Evolutionary conservation across 2,888 invertebrate genomes (phyloP), one percentile per base, ranked within the genome.

Genomic region (Phasia obesa): DNA sequence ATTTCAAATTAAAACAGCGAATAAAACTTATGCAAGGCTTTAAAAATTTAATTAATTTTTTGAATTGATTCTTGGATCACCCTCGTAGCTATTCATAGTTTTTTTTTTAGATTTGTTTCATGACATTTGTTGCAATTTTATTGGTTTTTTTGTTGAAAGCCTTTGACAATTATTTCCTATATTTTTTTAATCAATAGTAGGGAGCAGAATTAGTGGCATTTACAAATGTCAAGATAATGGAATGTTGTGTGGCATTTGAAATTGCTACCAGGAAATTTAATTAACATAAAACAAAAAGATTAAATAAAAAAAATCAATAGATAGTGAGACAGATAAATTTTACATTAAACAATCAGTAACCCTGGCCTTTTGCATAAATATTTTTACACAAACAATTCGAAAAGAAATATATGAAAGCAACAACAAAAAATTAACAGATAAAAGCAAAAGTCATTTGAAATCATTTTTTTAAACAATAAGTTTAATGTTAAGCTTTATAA

Each of bases 281-380:
- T 80, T 55, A 80, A 81, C 57, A 76, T 80, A 35, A 53, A 76
- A 64, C 49, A 73, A 55, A 44, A 51, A 44, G 65, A 82, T 73
- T 71, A 71, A 71, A 57, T 64, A 11, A 47, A 59, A 67, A 59
- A 59, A 67, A 59, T 51, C 49, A 38, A 76, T 60, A 31, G 76
- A 59, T 49, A 2, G 15, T 23, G 3, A 35, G 19, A 21, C 9
- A 11, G n/a, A 23, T 65, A 35, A 27, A 35, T 59, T 23, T 31
- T 6, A 19, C 13, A 62, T 42, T 47, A 59, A 38, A 67, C 38
- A 49, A 42, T 38, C 19, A n/a, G 19, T 42, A 25, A 42, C 76
- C 21, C 7, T 67, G 59, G 21, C 59, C 76, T 70, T 59, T 55
- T 47, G 11, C 4, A 23, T 6, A 27, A 31, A 25, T 17, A 27